Conservation (phyloP, 2,797 vertebrate genomes). For the Esox lucius region DNA sequence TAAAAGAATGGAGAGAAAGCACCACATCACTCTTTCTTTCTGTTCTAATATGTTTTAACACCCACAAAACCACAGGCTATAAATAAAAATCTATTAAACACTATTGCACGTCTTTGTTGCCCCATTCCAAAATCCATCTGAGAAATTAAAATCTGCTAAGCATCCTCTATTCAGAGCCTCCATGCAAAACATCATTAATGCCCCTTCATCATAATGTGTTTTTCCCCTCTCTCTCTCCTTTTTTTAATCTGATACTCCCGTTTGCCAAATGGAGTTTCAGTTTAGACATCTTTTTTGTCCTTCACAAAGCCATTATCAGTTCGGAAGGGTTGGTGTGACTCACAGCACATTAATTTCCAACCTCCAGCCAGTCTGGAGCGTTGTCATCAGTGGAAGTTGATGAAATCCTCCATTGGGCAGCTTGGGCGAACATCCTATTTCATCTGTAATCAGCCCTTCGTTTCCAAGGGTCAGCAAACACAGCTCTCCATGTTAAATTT, state of each 20-base stretch:
- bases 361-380: slow-evolving; percentile 14
- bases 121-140: slow-evolving; percentile 50
- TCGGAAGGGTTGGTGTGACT: slow-evolving; percentile 29
- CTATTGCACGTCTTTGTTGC: slow-evolving; percentile 51
- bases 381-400: slow-evolving; percentile 25
- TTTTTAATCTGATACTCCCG: slow-evolving; percentile 33
- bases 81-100: slow-evolving; percentile 59
- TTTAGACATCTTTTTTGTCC: slow-evolving; percentile 35
- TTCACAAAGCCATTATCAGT: slow-evolving; percentile 42
- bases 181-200: slow-evolving; percentile 49
- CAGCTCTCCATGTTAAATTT: slow-evolving; percentile 21
- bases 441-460: slow-evolving; percentile 5
- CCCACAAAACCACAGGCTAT: slow-evolving; percentile 46
- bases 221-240: slow-evolving; percentile 18
- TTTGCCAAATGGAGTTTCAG: slow-evolving; percentile 30
- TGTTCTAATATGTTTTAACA: slow-evolving; percentile 49
- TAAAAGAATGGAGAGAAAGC: slow-evolving; percentile 23
- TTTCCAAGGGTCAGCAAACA: slow-evolving; percentile 25
- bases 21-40: slow-evolving; percentile 34
- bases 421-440: slow-evolving; percentile 3
- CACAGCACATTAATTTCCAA: slow-evolving; percentile 21
- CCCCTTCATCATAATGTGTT: slow-evolving; percentile 26
- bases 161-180: slow-evolving; percentile 40
- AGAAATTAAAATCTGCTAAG: slow-evolving; percentile 56
- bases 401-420: slow-evolving; percentile 12